Evolutionary conservation across 2,888 invertebrate species (phyloP), one percentile per base, ranked within the genome.

Genomic region (Apodemia zela): DNA sequence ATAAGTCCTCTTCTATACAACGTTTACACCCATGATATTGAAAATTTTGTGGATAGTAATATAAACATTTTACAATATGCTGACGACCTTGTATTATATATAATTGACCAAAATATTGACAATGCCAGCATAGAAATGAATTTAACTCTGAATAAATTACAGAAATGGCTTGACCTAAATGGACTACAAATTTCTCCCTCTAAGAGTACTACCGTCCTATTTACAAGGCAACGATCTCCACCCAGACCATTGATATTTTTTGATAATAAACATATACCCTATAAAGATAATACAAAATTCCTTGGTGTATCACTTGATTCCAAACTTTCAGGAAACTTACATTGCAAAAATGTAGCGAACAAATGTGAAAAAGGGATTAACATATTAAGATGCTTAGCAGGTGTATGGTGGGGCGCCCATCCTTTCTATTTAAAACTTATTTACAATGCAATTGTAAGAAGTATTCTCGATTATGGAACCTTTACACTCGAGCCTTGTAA

Each of bases 391-490:
- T 38, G 63, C 10, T 65, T 71, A 0, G 66, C 69, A 10, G 70
- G 70, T 3, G 68, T 67, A 13, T 67, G 68, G 70, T 69, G 68
- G 69, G 72, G 72, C 1, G 59, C 69, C 17, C 71, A 71, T 29
- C 70, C 72, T 0, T 71, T 54, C 35, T 47, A 60, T 13, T 63
- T 66, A 42, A 71, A 71, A 65, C 38, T 71, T 0, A 0, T 72
- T 1, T 73, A 73, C 17, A 71, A 69, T 60, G 69, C 69, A 0
- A 18, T 71, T 2, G 51, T 72, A 3, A 65, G 73, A 11, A 71
- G 72, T 49, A 63, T 66, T 11, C n/a, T 73, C 4, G 45, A 13
- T 45, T 45, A 45, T 4, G 13, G 45, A 5, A 13, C 45, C 2
- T 45, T 3, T 3, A 45, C n/a, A 4, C 13, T 45, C 5, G 45